Base-by-base conservation (phyloP, 1,140 invertebrate species). In the Drosophila nikananu region DNA sequence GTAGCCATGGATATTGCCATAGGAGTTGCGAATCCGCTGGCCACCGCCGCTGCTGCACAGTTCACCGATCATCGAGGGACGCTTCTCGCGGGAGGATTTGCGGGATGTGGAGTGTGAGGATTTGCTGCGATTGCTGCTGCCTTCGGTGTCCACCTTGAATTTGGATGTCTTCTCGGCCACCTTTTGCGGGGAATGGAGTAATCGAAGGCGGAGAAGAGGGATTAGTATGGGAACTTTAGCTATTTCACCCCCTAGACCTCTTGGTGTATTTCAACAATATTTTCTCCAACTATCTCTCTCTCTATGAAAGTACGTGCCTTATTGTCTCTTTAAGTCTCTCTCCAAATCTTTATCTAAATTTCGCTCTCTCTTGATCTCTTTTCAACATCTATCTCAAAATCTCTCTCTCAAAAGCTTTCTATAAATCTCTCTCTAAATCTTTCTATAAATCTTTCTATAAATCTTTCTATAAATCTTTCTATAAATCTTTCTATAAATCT, bases 131-230 rank as follows among this genome's bases (percentile, higher is more conserved):
- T 92, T 93, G 78, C 90, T 93, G 65, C 89, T 93, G 59, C 95
- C 94, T 82, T 96, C 96, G 1, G 96, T 96, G 13, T 96, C 95
- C 65, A 96, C 96, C 84, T 96, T 96, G 77, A 96, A 96, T 81
- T 96, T 96, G 1, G 96, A 94, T 3, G 96, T 95, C 84, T 96
- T 96, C 81, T 97, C 96, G 55, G 96, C 96, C 46, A 93, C 91
- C 92, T n/a, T n/a, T n/a, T 93, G 44, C 1, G 49, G 7, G 13
- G 13, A 2, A 21, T 4, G 6, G 13, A 17, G 19, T 2, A 9
- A 37, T 0, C n/a, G 25, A 15, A n/a, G 15, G 0, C 6, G 17
- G 5, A 17, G 3, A 0, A 17, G 39, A 37, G 8, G 12, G 15
- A 21, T n/a, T 3, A 19, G 51, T 12, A 10, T 8, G 32, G n/a